Percentiles rank a stretch among this genome's conserved stretches.
phyloP scores from a whole-genome alignment of 2,797 vertebrate genomes.

The Trematomus bernacchii region DNA sequence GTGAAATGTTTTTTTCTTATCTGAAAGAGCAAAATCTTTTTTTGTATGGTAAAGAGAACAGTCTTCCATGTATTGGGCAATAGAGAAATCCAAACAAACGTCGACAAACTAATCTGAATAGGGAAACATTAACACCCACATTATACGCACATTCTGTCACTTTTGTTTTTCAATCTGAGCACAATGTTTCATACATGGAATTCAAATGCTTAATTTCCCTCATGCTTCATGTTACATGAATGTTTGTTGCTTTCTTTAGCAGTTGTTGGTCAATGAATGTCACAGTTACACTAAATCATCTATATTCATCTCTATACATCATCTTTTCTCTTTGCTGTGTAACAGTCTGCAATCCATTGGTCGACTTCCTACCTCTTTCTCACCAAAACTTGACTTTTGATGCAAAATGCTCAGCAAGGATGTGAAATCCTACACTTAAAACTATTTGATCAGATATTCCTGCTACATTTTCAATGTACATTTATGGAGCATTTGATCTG shows the following conservation, averaged over 20 bases:
- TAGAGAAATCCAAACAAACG: constrained; percentile 87
- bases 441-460: constrained; percentile 4
- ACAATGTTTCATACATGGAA: constrained; percentile 47
- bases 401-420: constrained; percentile 8
- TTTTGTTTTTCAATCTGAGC: constrained; percentile 50
- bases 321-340: constrained; percentile 4
- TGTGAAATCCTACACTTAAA: neutral
- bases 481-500: constrained; percentile 5
- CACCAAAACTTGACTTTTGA: constrained; percentile 45
- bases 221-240: constrained; percentile 42
- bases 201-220: constrained; percentile 30
- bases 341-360: constrained; percentile 54
- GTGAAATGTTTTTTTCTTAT: constrained; percentile 81
- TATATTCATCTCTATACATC: neutral
- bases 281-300: constrained; percentile 44
- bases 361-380: constrained; percentile 48
- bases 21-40: constrained; percentile 78
- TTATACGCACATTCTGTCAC: constrained; percentile 54
- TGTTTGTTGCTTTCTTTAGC: constrained; percentile 41
- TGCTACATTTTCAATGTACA: constrained; percentile 1
- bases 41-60: constrained; percentile 89
- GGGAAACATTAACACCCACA: constrained; percentile 56
- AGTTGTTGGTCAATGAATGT: constrained; percentile 52
- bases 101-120: constrained; percentile 75
- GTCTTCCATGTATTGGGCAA: constrained; percentile 97